Percentiles rank a stretch among this genome's conserved stretches.
Evolutionary conservation across 2,113 vertebrate species (phyloP).

Genomic region (Alectura lathami): DNA sequence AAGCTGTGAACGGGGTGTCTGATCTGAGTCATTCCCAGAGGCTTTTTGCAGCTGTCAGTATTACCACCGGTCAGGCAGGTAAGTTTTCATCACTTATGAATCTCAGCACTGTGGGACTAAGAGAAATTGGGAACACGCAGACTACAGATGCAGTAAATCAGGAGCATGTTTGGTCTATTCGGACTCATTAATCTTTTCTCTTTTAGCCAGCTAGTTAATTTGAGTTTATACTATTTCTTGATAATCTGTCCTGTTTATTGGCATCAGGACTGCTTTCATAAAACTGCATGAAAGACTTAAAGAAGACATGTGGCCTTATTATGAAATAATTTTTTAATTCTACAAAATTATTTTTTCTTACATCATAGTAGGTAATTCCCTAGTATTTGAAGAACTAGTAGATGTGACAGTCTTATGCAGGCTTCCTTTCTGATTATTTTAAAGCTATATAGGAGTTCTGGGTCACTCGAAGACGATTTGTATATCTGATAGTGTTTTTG

Average conservation of each 20-base stretch:
- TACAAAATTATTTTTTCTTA: neutral
- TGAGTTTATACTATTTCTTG: neutral
- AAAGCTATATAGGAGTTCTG: neutral
- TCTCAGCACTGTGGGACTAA: neutral
- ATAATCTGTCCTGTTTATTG: neutral
- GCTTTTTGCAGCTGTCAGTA: constrained; percentile 94
- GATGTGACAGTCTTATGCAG: neutral
- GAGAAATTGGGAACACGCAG: constrained; percentile 9
- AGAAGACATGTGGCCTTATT: neutral
- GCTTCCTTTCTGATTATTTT: neutral
- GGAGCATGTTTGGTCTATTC: neutral
- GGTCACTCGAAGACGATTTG: neutral
- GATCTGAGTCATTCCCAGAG: constrained; percentile 95
- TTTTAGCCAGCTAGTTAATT: constrained; percentile 22
- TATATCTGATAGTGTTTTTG: neutral
- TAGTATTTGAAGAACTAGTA: neutral
- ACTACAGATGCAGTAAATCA: constrained; percentile 34
- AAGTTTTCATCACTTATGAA: constrained; percentile 69
- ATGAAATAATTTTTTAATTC: neutral
- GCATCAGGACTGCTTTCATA: neutral
- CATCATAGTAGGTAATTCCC: neutral
- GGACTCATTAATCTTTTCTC: constrained; percentile 33
- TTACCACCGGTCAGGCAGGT: constrained; percentile 98
- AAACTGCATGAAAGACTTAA: neutral
- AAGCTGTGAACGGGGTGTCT: constrained; percentile 97